Conservation (phyloP, 2,888 invertebrate genomes). For the Timandra comae region DNA sequence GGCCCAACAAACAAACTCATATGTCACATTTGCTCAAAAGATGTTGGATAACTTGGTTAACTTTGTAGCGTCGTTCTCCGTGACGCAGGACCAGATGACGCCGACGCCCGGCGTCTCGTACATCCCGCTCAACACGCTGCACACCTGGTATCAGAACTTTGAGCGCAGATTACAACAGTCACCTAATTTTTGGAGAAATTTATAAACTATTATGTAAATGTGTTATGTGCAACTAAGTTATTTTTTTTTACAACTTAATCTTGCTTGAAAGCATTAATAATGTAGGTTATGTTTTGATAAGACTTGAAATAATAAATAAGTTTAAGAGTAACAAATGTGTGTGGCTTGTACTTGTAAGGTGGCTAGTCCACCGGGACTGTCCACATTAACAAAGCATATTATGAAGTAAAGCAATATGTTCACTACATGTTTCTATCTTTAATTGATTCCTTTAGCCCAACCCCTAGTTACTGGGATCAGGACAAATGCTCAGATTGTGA, state of each 20-base stretch:
- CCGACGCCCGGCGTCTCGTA: conserved; percentile 87
- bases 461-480: too few relatives aligned
- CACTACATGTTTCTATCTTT: neutral
- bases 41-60: conserved; percentile 96
- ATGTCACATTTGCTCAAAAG: conserved; percentile 87
- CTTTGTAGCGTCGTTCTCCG: conserved; percentile 92
- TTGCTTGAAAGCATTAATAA: conserved; percentile 11
- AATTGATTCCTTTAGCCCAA: too few relatives aligned
- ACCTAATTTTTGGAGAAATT: conserved; percentile 93
- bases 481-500: neutral
- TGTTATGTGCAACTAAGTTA: conserved; percentile 1
- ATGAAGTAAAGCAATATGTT: conserved; percentile 1
- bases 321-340: too few relatives aligned
- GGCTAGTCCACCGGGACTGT: too few relatives aligned
- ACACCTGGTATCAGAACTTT: conserved; percentile 96
- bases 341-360: too few relatives aligned
- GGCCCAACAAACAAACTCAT: conserved; percentile 60
- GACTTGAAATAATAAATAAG: too few relatives aligned
- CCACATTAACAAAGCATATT: too few relatives aligned
- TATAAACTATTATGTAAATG: conserved; percentile 21
- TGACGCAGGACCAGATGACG: conserved; percentile 86
- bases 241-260: conserved; percentile 2
- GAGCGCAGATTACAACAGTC: conserved; percentile 90
- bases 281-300: too few relatives aligned
- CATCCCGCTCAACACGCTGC: conserved; percentile 91